Evolutionary conservation across 2,888 invertebrate species (phyloP).

Genomic region (Scaptomyza reducta): DNA sequence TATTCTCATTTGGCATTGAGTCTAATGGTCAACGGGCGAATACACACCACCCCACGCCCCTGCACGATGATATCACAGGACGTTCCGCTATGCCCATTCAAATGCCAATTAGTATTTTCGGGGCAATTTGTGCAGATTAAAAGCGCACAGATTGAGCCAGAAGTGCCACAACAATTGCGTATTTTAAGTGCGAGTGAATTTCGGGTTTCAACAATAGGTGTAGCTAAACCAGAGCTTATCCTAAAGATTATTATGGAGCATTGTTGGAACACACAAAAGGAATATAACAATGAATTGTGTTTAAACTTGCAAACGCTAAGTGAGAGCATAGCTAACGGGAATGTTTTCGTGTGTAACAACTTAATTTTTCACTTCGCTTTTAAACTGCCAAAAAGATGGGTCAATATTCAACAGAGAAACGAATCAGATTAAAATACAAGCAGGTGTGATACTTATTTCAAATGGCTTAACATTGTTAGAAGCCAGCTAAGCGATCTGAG

Average conservation of each 20-base stretch:
- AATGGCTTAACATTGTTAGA: background rate
- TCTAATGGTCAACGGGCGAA: slow-evolving; percentile 3
- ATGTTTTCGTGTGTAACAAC: background rate
- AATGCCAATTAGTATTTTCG: slow-evolving; percentile 43
- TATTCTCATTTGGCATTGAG: slow-evolving; percentile 28
- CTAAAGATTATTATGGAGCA: background rate
- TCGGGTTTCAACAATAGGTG: background rate
- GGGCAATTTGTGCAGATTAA: slow-evolving; percentile 32
- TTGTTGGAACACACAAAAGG: background rate
- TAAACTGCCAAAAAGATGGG: background rate
- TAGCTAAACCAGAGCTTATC: background rate
- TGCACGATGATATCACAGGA: slow-evolving; percentile 29
- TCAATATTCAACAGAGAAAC: background rate
- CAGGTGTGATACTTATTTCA: background rate
- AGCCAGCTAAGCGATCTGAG: background rate
- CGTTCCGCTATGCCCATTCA: slow-evolving; percentile 15
- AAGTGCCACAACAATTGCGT: slow-evolving; percentile 6
- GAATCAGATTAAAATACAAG: background rate
- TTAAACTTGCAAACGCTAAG: background rate
- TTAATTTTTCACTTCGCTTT: background rate
- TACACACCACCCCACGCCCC: background rate
- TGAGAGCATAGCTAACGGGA: background rate
- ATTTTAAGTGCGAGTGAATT: background rate
- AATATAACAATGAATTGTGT: background rate
- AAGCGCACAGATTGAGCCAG: slow-evolving; percentile 24